A percentile compares a stretch with the other conserved stretches of the same genome.
Evolutionary conservation across 1,140 invertebrate species (phyloP).

Genomic region (Chelonus insularis): DNA sequence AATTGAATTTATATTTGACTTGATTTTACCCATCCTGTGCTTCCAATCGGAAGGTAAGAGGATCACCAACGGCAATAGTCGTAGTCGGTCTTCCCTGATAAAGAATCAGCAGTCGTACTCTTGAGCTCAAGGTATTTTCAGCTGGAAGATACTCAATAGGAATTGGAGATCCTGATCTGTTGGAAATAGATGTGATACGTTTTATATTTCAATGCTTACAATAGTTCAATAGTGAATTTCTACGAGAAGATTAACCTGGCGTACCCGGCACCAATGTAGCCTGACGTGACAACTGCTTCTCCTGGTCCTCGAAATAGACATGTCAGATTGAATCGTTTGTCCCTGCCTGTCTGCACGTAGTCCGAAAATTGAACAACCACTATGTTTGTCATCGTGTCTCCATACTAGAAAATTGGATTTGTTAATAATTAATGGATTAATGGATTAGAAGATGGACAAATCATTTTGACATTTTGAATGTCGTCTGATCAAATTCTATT

Average conservation of each 20-base stretch:
- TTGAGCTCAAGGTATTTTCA: slow-evolving; percentile 85
- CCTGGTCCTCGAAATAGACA: slow-evolving; percentile 88
- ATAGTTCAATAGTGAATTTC: slow-evolving; percentile 12
- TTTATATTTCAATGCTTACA: slow-evolving; percentile 3
- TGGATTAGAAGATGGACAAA: neutral
- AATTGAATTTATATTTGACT: neutral
- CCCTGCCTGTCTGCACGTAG: slow-evolving; percentile 86
- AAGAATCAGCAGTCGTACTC: slow-evolving; percentile 81
- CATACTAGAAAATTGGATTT: slow-evolving; percentile 66
- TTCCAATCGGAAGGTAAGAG: slow-evolving; percentile 85
- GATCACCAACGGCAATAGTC: slow-evolving; percentile 92
- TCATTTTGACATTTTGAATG: neutral
- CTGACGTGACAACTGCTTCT: slow-evolving; percentile 89
- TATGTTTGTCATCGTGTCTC: slow-evolving; percentile 91
- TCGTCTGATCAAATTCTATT: too few species aligned
- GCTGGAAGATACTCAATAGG: slow-evolving; percentile 89
- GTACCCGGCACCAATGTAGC: slow-evolving; percentile 90
- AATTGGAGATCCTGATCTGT: slow-evolving; percentile 84
- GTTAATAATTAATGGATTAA: neutral
- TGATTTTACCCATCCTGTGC: slow-evolving; percentile 74
- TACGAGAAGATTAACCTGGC: slow-evolving; percentile 45
- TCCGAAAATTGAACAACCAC: slow-evolving; percentile 93
- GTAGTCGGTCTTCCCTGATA: slow-evolving; percentile 90
- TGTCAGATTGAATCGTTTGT: slow-evolving; percentile 90
- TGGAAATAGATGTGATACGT: slow-evolving; percentile 33